These are phyloP conservation scores for Ptiloglossa arizonensis DNA, from an alignment of 1,140 invertebrate genomes.

Conservation along the genomic window DNA sequence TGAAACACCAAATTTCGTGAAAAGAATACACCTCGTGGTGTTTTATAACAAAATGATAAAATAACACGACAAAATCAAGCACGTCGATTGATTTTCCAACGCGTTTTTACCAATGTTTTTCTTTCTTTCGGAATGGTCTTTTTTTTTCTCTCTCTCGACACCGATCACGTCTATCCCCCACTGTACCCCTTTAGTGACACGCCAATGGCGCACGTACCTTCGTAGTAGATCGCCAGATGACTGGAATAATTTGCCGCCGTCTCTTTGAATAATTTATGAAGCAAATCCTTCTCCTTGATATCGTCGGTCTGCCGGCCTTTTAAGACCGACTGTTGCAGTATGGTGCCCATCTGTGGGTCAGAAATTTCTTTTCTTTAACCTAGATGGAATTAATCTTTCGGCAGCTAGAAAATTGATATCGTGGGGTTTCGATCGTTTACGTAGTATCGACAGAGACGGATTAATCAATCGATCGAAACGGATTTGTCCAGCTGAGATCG, in stretches of 20 bases:
- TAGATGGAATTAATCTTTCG: too few relatives aligned
- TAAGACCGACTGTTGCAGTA: constrained; percentile 85
- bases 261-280: constrained; percentile 83
- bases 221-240: constrained; percentile 82
- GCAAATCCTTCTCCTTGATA: constrained; percentile 75
- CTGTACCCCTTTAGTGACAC: background rate
- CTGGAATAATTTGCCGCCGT: constrained; percentile 74
- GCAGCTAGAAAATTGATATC: too few relatives aligned
- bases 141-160: background rate
- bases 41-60: too few relatives aligned
- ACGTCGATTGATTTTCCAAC: too few relatives aligned
- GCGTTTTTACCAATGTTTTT: too few relatives aligned
- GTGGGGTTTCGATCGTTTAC: background rate
- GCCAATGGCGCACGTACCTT: constrained; percentile 74
- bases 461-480: background rate
- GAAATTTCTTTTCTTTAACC: too few relatives aligned
- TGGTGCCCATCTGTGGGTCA: constrained; percentile 84
- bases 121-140: too few relatives aligned
- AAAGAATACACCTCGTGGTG: too few relatives aligned
- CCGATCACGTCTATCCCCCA: too few relatives aligned
- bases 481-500: background rate
- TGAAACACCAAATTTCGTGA: too few relatives aligned
- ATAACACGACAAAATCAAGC: too few relatives aligned
- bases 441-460: too few relatives aligned
- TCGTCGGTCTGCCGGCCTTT: constrained; percentile 80